A percentile compares a stretch with the other conserved stretches of the same genome.
phyloP scores from a whole-genome alignment of 2,113 vertebrate species.

The Sebastes fasciatus region DNA sequence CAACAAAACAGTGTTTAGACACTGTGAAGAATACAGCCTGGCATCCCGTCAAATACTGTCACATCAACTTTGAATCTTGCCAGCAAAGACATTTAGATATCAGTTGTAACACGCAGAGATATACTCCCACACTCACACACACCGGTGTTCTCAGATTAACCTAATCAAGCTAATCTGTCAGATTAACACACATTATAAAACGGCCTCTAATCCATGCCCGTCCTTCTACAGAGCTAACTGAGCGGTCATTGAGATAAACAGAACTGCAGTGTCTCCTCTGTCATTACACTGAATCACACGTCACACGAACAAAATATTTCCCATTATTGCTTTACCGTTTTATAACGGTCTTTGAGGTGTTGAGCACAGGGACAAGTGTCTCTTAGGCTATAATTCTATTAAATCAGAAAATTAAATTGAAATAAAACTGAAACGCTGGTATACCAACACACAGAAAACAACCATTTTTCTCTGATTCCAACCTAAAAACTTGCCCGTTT shows the following conservation, averaged over 20 bases:
- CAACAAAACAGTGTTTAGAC: conserved; percentile 35
- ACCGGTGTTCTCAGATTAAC: conserved; percentile 53
- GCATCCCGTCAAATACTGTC: conserved; percentile 12
- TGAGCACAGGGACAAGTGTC: not conserved
- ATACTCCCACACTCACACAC: conserved; percentile 13
- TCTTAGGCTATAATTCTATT: not conserved
- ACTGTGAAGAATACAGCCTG: conserved; percentile 23
- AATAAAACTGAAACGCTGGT: not conserved
- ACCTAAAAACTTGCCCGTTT: not conserved
- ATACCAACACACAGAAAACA: not conserved
- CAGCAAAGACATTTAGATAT: conserved; percentile 7
- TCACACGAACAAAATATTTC: not conserved
- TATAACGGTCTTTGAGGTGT: rapidly evolving
- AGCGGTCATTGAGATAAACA: conserved; percentile 47
- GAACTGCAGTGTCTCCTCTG: conserved; percentile 2
- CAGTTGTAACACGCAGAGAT: conserved; percentile 14
- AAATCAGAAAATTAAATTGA: not conserved
- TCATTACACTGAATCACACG: conserved; percentile 9
- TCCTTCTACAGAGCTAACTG: conserved; percentile 47
- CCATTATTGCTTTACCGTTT: not conserved
- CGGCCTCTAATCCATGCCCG: conserved; percentile 49
- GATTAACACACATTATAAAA: conserved; percentile 73
- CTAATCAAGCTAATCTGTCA: conserved; percentile 67
- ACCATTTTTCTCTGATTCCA: not conserved
- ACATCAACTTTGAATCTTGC: conserved; percentile 7